Evolutionary conservation across 2,113 vertebrate species (phyloP).

Genomic region (Naja naja): DNA sequence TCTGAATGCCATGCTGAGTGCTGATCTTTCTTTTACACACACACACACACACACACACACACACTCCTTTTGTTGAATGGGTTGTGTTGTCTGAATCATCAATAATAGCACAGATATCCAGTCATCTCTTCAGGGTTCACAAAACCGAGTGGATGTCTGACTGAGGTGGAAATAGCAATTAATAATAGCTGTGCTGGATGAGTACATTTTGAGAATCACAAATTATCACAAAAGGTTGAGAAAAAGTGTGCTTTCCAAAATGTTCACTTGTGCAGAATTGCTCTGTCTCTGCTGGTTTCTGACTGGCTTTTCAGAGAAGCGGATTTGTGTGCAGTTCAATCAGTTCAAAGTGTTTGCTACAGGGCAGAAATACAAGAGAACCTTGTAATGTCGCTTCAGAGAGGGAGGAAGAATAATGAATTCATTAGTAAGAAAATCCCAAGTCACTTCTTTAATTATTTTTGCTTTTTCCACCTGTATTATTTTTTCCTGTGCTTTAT

Average conservation of each 20-base stretch:
- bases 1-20: not conserved
- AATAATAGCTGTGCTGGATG: not conserved
- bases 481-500: not conserved
- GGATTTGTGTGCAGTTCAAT: not conserved
- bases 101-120: constrained; percentile 29
- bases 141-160: constrained; percentile 46
- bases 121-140: constrained; percentile 59
- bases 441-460: not conserved
- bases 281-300: not conserved
- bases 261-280: not conserved
- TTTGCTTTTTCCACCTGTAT: not conserved
- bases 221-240: not conserved
- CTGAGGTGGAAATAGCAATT: not conserved
- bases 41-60: no score
- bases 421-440: not conserved
- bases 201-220: not conserved
- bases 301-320: not conserved
- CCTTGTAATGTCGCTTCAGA: not conserved
- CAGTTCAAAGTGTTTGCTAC: not conserved
- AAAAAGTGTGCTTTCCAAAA: not conserved
- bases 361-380: not conserved
- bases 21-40: not conserved
- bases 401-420: not conserved
- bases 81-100: not conserved
- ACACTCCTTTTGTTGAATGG: not conserved